A percentile compares a stretch with the other conserved stretches of the same genome.
phyloP scores from a whole-genome alignment of 2,113 vertebrate genomes.

The Neotoma lepida region DNA sequence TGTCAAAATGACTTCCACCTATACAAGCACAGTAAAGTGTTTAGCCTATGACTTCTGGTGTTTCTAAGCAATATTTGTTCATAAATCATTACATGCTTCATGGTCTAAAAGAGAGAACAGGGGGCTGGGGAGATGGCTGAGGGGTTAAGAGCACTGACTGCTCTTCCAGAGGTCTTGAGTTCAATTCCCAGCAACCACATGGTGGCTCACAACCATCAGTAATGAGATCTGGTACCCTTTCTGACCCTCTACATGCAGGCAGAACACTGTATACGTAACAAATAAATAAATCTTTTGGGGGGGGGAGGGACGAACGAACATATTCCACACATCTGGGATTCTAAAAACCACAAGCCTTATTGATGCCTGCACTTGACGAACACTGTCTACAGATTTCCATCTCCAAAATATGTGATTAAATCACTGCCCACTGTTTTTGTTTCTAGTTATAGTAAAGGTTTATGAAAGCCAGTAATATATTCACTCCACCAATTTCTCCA shows the following conservation, averaged over 20 bases:
- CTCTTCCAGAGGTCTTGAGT: too few species aligned
- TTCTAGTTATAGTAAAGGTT: not conserved
- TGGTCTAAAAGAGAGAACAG: not conserved
- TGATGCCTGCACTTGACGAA: not conserved
- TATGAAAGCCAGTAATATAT: not conserved
- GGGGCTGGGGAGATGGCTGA: too few species aligned
- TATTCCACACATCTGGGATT: not conserved
- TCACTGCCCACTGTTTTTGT: not conserved
- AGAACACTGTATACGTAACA: too few species aligned
- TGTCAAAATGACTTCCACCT: constrained; percentile 89
- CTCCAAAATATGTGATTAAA: not conserved
- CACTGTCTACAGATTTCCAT: not conserved
- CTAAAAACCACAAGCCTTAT: not conserved
- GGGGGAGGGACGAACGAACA: too few species aligned
- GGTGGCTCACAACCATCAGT: too few species aligned
- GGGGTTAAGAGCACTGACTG: too few species aligned
- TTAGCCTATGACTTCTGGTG: not conserved
- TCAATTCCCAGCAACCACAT: too few species aligned
- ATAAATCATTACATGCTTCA: fast-evolving
- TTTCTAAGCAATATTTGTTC: not conserved
- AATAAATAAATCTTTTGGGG: too few species aligned
- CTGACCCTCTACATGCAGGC: too few species aligned
- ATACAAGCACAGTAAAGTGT: not conserved
- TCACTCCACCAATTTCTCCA: too few species aligned
- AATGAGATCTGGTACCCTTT: too few species aligned